A percentile compares a stretch with the other conserved stretches of the same genome.
These are phyloP conservation scores for Nebria ingens DNA, from an alignment of 1,140 invertebrate genomes.

Conservation along the genomic window DNA sequence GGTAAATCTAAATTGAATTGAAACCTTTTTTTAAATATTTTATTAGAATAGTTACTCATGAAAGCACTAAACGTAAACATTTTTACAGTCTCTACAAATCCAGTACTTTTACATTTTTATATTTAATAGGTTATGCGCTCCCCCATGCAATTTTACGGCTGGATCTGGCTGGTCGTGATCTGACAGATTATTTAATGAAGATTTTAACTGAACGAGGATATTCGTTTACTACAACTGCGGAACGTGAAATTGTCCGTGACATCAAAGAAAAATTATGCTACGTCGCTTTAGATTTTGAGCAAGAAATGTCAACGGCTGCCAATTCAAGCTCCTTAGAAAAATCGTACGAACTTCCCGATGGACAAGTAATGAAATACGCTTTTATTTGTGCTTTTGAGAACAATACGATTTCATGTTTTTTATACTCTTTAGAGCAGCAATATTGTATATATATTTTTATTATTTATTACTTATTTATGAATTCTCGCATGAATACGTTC, in stretches of 20 bases:
- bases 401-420: background rate
- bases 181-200: slow-evolving; percentile 64
- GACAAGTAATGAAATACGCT: slow-evolving; percentile 53
- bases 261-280: slow-evolving; percentile 66
- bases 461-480: background rate
- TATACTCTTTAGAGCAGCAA: background rate
- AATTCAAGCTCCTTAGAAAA: slow-evolving; percentile 61
- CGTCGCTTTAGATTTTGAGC: slow-evolving; percentile 56
- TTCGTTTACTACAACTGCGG: slow-evolving; percentile 49
- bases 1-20: slow-evolving; percentile 31
- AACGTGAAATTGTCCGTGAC: slow-evolving; percentile 67
- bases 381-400: background rate
- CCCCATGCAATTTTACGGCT: slow-evolving; percentile 68
- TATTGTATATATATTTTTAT: background rate
- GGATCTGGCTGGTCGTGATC: slow-evolving; percentile 63
- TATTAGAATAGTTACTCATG: too few species aligned
- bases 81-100: background rate
- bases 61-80: slow-evolving; percentile 6
- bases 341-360: slow-evolving; percentile 71
- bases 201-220: slow-evolving; percentile 55
- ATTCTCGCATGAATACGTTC: too few species aligned
- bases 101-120: background rate
- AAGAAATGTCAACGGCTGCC: slow-evolving; percentile 45
- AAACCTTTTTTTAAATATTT: too few species aligned
- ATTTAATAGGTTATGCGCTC: slow-evolving; percentile 38